Conservation (phyloP, 2,113 vertebrate genomes). For the Prolemur simus region DNA sequence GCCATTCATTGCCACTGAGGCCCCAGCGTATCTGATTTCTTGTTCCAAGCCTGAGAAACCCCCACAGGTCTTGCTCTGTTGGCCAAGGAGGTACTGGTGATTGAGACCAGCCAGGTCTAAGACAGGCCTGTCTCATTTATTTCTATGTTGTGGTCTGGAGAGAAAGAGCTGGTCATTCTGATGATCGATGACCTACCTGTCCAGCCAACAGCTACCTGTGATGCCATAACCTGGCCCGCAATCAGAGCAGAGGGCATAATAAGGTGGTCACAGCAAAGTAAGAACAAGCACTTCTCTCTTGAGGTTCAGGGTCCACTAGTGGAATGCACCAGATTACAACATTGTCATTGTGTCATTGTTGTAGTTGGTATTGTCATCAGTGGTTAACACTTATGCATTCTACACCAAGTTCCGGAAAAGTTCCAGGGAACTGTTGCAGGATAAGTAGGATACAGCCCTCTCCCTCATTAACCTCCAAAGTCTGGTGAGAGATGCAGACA, state of each 20-base stretch:
- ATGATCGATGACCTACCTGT: not conserved
- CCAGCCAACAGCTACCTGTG: not conserved
- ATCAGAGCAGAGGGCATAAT: not conserved
- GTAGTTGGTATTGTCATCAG: not conserved
- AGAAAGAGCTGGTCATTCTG: not conserved
- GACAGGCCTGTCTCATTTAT: not conserved
- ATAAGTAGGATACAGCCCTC: not conserved
- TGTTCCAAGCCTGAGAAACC: not conserved
- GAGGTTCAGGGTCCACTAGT: not conserved
- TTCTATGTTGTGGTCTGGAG: not conserved
- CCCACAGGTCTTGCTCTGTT: not conserved
- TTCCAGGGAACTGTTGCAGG: not conserved
- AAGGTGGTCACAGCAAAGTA: not conserved
- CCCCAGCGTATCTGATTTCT: not conserved
- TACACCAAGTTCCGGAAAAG: not conserved
- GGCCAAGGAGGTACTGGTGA: not conserved
- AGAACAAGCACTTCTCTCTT: not conserved
- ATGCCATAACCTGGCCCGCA: not conserved
- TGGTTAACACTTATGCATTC: not conserved
- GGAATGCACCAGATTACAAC: not conserved
- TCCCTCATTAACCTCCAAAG: not conserved
- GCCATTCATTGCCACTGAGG: not conserved
- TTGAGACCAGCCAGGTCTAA: not conserved
- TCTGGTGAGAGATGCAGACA: not conserved
- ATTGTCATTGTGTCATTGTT: not conserved